Evolutionary conservation across 2,113 vertebrate genomes (phyloP).

Genomic region (Myiozetetes cayanensis): DNA sequence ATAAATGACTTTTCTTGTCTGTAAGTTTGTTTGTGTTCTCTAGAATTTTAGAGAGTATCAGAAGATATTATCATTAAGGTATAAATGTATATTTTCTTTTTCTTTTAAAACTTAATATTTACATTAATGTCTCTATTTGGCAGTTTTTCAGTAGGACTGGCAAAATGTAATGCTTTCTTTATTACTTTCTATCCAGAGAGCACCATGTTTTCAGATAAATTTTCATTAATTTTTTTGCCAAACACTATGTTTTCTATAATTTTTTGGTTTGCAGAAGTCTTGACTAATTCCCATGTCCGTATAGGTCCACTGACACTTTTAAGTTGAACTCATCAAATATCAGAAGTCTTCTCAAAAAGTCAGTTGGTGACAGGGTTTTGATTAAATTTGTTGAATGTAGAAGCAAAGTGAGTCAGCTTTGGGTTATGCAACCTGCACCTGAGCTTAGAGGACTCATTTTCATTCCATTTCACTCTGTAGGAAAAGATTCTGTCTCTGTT

Average conservation of each 20-base stretch:
- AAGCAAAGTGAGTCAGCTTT: not conserved
- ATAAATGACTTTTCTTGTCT: not conserved
- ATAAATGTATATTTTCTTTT: not conserved
- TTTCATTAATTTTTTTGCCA: not conserved
- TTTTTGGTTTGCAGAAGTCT: not conserved
- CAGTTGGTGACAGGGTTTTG: not conserved
- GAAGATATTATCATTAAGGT: not conserved
- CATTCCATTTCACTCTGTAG: not conserved
- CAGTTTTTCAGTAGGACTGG: not conserved
- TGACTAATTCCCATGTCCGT: not conserved
- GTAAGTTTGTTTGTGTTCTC: not conserved
- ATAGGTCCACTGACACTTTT: not conserved
- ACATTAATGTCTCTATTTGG: not conserved
- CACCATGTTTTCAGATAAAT: not conserved
- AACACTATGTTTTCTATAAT: not conserved
- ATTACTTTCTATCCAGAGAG: not conserved
- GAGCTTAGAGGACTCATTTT: not conserved
- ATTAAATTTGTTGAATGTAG: conserved; percentile 4
- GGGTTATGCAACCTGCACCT: not conserved
- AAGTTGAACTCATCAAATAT: not conserved
- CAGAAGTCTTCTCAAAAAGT: not conserved
- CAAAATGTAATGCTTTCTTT: not conserved
- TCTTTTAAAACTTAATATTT: not conserved
- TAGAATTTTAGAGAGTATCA: not conserved
- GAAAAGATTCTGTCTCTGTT: not conserved